These are phyloP conservation scores for Ispidina lecontei DNA, from an alignment of 2,797 vertebrate genomes.

Conservation along the genomic window DNA sequence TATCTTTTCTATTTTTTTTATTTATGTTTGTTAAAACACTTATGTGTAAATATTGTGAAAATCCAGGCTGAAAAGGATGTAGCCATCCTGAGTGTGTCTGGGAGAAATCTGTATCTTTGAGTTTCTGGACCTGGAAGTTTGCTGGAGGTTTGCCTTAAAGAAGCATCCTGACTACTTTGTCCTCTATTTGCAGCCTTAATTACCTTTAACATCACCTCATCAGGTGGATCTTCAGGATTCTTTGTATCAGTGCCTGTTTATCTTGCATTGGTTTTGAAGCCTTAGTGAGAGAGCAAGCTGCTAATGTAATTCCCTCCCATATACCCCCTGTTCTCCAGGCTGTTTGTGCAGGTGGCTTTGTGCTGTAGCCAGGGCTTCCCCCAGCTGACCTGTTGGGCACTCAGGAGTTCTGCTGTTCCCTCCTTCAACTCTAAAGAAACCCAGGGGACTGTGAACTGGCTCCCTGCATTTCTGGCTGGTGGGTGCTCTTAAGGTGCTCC, in stretches of 20 bases:
- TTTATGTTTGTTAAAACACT: neutral
- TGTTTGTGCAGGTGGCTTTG: neutral
- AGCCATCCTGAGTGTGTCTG: neutral
- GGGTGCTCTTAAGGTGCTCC: neutral
- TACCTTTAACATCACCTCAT: neutral
- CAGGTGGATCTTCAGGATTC: neutral
- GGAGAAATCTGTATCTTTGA: neutral
- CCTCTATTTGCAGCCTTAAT: neutral
- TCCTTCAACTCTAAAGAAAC: neutral
- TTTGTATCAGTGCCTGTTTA: neutral
- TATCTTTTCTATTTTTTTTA: neutral
- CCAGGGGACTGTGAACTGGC: neutral
- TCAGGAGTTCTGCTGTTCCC: neutral
- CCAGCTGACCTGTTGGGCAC: fast-evolving
- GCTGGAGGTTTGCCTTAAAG: neutral
- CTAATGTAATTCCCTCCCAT: neutral
- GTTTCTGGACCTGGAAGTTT: neutral
- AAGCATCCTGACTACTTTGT: neutral
- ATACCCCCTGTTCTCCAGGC: neutral
- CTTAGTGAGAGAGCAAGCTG: neutral
- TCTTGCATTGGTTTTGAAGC: neutral
- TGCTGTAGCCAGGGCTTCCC: neutral
- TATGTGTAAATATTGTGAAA: neutral
- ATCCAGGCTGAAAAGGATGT: neutral
- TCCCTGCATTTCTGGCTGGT: neutral